Evolutionary conservation across 2,113 vertebrate species (phyloP).

Genomic region (Apodemus sylvaticus): DNA sequence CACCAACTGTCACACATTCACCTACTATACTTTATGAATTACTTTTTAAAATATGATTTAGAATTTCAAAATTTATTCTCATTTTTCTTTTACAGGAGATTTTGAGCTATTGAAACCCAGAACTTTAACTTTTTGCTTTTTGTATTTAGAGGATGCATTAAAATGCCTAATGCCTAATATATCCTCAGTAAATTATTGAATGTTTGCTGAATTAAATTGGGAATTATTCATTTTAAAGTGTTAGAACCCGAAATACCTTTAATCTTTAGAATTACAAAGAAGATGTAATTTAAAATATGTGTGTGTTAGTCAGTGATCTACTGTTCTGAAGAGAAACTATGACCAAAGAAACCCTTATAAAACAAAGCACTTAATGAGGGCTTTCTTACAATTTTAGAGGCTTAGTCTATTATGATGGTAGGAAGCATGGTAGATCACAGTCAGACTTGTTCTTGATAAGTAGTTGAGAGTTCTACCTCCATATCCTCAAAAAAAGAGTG

Average conservation of each 20-base stretch:
- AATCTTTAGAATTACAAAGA: not conserved
- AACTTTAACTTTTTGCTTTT: not conserved
- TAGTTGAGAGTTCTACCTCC: not conserved
- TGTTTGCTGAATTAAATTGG: not conserved
- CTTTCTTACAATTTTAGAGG: not conserved
- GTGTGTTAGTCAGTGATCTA: not conserved
- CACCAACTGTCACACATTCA: not conserved
- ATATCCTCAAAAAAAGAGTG: not conserved
- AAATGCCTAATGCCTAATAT: not conserved
- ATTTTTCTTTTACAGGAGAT: not conserved
- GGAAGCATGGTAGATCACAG: not conserved
- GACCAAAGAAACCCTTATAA: not conserved
- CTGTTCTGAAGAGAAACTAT: not conserved
- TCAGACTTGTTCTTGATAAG: not conserved
- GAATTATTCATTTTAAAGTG: conserved; percentile 36
- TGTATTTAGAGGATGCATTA: not conserved
- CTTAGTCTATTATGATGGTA: not conserved
- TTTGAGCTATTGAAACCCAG: not conserved
- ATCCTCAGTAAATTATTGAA: not conserved
- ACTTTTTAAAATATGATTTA: not conserved
- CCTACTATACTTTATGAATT: not conserved
- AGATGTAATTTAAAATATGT: not conserved
- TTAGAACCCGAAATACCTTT: not conserved
- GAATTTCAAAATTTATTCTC: not conserved
- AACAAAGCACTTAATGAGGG: not conserved